phyloP scores from a whole-genome alignment of 1,140 invertebrate genomes.

The Chrysomallon squamiferum region DNA sequence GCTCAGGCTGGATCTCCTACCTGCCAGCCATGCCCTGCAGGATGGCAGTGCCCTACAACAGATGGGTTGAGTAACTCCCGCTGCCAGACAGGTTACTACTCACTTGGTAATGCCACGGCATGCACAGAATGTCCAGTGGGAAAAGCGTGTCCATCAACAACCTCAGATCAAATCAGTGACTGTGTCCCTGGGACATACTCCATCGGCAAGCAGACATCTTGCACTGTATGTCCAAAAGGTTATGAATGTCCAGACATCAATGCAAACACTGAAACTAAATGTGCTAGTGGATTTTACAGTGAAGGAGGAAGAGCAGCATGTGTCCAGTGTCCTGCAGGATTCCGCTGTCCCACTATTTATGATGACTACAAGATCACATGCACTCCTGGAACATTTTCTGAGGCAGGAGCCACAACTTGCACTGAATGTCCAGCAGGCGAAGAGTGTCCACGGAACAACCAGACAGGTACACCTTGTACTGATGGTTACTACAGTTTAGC shows the following conservation, averaged over 20 bases:
- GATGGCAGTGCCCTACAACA: slow-evolving; percentile 40
- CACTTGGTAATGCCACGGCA: slow-evolving; percentile 24
- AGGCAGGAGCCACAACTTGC: slow-evolving; percentile 38
- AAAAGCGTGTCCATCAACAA: slow-evolving; percentile 46
- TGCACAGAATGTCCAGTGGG: slow-evolving; percentile 55
- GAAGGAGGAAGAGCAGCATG: slow-evolving; percentile 42
- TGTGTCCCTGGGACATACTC: slow-evolving; percentile 48
- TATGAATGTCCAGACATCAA: slow-evolving; percentile 47
- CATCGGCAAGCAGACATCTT: slow-evolving; percentile 34
- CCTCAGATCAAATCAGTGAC: slow-evolving; percentile 23
- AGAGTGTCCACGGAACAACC: slow-evolving; percentile 43
- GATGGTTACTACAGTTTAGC: slow-evolving; percentile 51
- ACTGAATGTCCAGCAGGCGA: slow-evolving; percentile 51
- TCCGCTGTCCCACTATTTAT: slow-evolving; percentile 50
- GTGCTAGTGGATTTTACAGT: slow-evolving; percentile 45
- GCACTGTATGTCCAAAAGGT: slow-evolving; percentile 53
- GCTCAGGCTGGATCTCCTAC: slow-evolving; percentile 21
- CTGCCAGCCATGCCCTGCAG: slow-evolving; percentile 45
- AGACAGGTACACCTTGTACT: slow-evolving; percentile 39
- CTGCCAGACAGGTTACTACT: slow-evolving; percentile 42
- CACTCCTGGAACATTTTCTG: slow-evolving; percentile 45
- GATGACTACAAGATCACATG: slow-evolving; percentile 34
- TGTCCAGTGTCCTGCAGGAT: slow-evolving; percentile 51
- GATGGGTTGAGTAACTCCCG: slow-evolving; percentile 43
- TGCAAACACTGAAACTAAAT: slow-evolving; percentile 31